phyloP scores from a whole-genome alignment of 2,888 invertebrate genomes.

The Eupithecia pulchellata region DNA sequence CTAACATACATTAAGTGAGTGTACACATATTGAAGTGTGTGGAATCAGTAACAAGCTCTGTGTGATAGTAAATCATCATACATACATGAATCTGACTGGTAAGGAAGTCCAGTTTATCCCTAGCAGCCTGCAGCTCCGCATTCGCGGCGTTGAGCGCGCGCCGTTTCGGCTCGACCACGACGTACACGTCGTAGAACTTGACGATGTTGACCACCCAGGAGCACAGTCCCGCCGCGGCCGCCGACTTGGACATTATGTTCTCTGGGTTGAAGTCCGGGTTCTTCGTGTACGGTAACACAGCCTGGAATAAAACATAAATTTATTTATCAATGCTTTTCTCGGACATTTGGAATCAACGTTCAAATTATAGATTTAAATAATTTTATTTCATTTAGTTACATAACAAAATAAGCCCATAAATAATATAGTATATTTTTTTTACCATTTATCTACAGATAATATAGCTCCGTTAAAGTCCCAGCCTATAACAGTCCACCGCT shows the following conservation, averaged over 20 bases:
- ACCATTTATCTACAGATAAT: no score
- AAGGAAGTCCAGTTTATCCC: conserved; percentile 91
- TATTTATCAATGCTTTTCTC: no score
- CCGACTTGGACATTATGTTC: conserved; percentile 93
- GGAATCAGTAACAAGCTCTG: no score
- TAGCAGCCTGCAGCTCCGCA: conserved; percentile 92
- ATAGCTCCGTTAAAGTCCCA: no score
- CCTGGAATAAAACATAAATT: conserved; percentile 55
- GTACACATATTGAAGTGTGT: no score
- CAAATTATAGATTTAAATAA: no score
- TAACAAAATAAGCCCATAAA: no score
- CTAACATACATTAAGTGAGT: no score
- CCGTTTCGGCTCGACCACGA: conserved; percentile 96
- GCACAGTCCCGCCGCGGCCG: conserved; percentile 96
- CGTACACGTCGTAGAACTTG: conserved; percentile 95
- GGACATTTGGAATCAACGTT: no score
- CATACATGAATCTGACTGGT: conserved; percentile 89
- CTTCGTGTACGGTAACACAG: conserved; percentile 85
- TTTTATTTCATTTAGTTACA: no score
- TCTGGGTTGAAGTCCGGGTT: conserved; percentile 94
- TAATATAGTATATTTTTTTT: no score
- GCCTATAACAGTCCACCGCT: no score
- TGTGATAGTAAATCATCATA: conserved; percentile 51
- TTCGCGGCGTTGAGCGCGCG: conserved; percentile 94
- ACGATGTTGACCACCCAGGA: conserved; percentile 98